Conservation (phyloP, 2,888 invertebrate species). For the Chesias legatella region DNA sequence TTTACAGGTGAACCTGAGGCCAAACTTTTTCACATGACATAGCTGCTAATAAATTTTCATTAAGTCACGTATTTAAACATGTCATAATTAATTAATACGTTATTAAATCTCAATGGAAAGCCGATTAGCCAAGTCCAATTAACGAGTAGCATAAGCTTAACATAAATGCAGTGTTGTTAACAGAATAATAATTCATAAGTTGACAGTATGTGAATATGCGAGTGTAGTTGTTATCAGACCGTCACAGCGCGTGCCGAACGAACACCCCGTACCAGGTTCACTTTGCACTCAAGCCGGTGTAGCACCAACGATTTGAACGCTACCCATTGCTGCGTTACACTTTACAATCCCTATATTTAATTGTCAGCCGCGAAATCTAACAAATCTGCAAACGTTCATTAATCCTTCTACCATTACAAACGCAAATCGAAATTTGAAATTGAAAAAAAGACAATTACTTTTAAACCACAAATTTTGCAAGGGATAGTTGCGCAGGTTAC, state of each 20-base stretch:
- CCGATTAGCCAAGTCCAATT: conserved; percentile 41
- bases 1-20: no score
- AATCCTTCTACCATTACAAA: conserved; percentile 2
- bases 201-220: conserved; percentile 73
- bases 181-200: conserved; percentile 70
- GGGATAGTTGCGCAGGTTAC: background rate
- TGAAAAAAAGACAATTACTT: background rate
- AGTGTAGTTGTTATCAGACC: conserved; percentile 62
- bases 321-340: conserved; percentile 50
- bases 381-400: background rate
- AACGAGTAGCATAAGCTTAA: conserved; percentile 46
- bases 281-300: conserved; percentile 27
- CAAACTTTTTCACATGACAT: no score
- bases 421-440: background rate
- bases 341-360: conserved; percentile 24
- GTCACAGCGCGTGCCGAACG: conserved; percentile 61
- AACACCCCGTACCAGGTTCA: conserved; percentile 38
- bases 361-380: background rate
- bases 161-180: conserved; percentile 55
- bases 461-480: background rate
- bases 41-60: background rate
- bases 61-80: conserved; percentile 15
- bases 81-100: conserved; percentile 24
- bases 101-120: conserved; percentile 33
- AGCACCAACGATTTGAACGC: conserved; percentile 28